These are phyloP conservation scores for Thereva unica DNA, from an alignment of 2,888 invertebrate species.

Conservation along the genomic window DNA sequence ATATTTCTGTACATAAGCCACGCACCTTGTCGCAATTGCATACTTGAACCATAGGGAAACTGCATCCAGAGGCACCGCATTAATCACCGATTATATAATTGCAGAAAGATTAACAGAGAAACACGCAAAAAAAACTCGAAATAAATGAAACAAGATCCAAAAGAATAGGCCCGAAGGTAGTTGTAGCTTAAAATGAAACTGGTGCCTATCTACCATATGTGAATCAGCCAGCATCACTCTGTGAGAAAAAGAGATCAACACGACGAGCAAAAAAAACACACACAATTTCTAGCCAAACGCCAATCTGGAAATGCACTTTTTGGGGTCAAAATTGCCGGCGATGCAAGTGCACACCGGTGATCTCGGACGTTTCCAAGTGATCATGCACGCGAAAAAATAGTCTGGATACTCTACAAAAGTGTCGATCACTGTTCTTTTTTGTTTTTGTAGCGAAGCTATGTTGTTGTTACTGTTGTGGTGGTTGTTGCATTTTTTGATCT, in stretches of 20 bases:
- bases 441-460: background rate
- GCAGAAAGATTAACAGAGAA: too few species aligned
- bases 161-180: too few species aligned
- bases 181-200: too few species aligned
- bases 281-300: background rate
- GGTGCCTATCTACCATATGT: too few species aligned
- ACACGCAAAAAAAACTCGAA: too few species aligned
- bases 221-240: too few species aligned
- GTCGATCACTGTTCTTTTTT: constrained; percentile 34
- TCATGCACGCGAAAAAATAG: background rate
- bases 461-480: too few species aligned
- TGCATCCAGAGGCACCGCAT: constrained; percentile 1
- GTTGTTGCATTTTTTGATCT: too few species aligned
- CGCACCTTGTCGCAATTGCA: too few species aligned
- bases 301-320: constrained; percentile 31
- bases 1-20: too few species aligned
- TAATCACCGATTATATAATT: constrained; percentile 27
- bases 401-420: constrained; percentile 31
- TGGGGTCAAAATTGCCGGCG: constrained; percentile 26
- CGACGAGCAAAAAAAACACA: background rate
- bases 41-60: background rate
- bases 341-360: background rate
- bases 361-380: constrained; percentile 13
- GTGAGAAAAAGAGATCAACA: too few species aligned
- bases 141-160: too few species aligned